phyloP scores from a whole-genome alignment of 2,113 vertebrate species.

The Sander lucioperca region DNA sequence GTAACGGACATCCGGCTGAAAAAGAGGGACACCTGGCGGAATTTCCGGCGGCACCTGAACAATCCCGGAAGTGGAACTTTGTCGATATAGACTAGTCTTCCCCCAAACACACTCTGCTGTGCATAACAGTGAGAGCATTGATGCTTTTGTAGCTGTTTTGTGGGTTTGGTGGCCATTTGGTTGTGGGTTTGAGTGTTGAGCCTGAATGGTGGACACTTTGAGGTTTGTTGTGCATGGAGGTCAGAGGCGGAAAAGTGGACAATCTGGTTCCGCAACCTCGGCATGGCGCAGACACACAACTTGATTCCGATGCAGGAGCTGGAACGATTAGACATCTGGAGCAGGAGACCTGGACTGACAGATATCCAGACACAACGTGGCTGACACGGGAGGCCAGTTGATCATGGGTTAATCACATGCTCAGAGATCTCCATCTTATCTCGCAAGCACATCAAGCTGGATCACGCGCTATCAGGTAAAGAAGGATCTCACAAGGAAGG shows the following conservation, averaged over 20 bases:
- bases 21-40: too few species aligned
- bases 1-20: too few species aligned
- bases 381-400: conserved; percentile 3
- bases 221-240: conserved; percentile 49
- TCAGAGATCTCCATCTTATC: conserved; percentile 16
- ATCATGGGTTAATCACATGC: conserved; percentile 5
- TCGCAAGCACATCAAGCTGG: not conserved
- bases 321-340: conserved; percentile 12
- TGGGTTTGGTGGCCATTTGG: not conserved
- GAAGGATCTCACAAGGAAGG: not conserved
- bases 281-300: not conserved
- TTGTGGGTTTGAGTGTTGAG: conserved; percentile 7
- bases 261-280: conserved; percentile 24
- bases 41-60: too few species aligned
- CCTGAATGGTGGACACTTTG: conserved; percentile 36
- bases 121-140: not conserved
- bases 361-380: conserved; percentile 25
- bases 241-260: conserved; percentile 28
- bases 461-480: conserved; percentile 8
- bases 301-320: not conserved
- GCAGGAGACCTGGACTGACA: not conserved
- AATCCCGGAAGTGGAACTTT: too few species aligned
- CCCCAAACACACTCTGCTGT: too few species aligned
- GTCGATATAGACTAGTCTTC: too few species aligned
- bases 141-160: not conserved